phyloP scores from a whole-genome alignment of 1,140 invertebrate genomes.

The Drosophila varians region DNA sequence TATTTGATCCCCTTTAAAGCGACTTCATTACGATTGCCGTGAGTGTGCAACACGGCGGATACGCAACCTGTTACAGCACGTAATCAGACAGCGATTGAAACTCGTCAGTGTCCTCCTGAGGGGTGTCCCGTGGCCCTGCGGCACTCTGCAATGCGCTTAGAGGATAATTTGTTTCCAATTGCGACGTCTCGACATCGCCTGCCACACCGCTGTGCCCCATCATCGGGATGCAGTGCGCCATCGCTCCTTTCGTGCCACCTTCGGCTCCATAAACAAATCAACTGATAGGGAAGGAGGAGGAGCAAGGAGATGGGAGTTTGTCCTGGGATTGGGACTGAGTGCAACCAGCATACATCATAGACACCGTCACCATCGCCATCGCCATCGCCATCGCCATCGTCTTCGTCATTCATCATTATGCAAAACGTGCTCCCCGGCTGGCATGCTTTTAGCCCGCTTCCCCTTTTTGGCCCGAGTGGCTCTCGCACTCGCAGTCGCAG shows the following conservation, averaged over 20 bases:
- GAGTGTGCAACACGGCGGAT: constrained; percentile 27
- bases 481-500: constrained; percentile 1
- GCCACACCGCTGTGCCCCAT: constrained; percentile 11
- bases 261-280: constrained; percentile 71
- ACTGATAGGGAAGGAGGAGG: constrained; percentile 2
- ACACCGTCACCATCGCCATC: constrained; percentile 24
- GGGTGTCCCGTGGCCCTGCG: not conserved
- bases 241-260: constrained; percentile 23
- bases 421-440: constrained; percentile 66
- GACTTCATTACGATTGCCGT: not conserved
- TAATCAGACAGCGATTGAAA: constrained; percentile 41
- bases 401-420: constrained; percentile 79
- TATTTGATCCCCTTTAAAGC: too few relatives aligned
- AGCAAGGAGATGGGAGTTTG: constrained; percentile 1
- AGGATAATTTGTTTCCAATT: constrained; percentile 81
- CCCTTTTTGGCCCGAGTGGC: constrained; percentile 15
- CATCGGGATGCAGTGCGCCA: constrained; percentile 30
- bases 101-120: constrained; percentile 13
- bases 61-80: constrained; percentile 35
- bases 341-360: constrained; percentile 54
- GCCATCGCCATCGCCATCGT: constrained; percentile 41
- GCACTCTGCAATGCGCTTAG: constrained; percentile 57
- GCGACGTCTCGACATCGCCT: constrained; percentile 43
- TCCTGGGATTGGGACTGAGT: constrained; percentile 10
- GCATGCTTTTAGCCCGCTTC: constrained; percentile 55